Conservation (phyloP, 1,140 invertebrate genomes). For the Lasaia peninsularis region DNA sequence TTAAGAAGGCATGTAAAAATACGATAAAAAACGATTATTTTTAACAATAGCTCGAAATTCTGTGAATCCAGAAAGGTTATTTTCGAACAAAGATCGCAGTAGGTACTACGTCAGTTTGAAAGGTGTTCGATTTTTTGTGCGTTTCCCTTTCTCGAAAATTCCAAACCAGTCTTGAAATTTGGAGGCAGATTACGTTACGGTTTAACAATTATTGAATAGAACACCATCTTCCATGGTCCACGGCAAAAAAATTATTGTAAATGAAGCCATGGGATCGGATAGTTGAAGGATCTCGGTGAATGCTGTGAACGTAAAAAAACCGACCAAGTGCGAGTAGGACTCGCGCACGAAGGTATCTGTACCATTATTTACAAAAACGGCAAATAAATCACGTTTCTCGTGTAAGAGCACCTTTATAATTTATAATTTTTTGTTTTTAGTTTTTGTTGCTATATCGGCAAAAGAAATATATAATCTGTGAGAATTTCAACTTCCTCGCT, state of each 20-base stretch:
- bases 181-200: not conserved
- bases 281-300: not conserved
- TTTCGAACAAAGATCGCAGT: not conserved
- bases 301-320: not conserved
- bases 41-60: conserved; percentile 4
- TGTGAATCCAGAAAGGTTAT: not conserved
- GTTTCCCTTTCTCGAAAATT: not conserved
- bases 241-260: not conserved
- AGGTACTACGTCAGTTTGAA: not conserved
- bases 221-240: not conserved
- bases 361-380: too few species aligned
- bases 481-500: too few species aligned
- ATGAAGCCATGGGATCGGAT: not conserved
- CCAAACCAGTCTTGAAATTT: not conserved
- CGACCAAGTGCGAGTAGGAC: too few species aligned
- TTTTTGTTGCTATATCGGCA: too few species aligned
- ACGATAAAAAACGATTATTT: not conserved
- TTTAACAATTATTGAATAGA: conserved; percentile 7
- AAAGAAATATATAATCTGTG: too few species aligned
- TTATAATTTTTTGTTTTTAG: too few species aligned
- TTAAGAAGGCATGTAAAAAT: conserved; percentile 4
- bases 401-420: too few species aligned
- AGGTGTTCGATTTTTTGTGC: not conserved
- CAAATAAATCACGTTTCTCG: too few species aligned
- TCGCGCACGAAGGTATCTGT: too few species aligned